Conservation (phyloP, 2,797 vertebrate genomes). For the Myiotriccus ornatus region DNA sequence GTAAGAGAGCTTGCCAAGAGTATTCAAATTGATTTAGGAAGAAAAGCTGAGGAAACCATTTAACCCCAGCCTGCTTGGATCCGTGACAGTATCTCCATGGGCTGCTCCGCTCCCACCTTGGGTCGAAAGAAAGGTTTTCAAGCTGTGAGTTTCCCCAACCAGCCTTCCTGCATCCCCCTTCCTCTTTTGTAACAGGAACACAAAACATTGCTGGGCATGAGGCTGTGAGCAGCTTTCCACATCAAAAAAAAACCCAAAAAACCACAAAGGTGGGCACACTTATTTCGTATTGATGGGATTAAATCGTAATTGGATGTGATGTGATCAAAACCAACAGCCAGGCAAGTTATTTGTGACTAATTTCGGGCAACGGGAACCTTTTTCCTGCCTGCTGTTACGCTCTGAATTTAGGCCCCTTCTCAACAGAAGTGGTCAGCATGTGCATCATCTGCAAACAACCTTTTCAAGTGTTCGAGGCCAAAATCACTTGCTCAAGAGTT, state of each 20-base stretch:
- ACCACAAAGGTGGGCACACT: not conserved
- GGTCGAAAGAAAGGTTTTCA: not conserved
- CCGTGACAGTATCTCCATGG: constrained; percentile 14
- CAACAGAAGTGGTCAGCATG: not conserved
- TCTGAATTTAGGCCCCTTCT: not conserved
- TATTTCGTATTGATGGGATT: not conserved
- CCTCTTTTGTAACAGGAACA: not conserved
- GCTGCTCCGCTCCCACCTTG: constrained; percentile 31
- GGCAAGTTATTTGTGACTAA: not conserved
- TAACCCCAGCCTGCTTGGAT: constrained; percentile 64
- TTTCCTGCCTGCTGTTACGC: not conserved
- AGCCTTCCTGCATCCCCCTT: not conserved
- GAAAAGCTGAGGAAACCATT: constrained; percentile 65
- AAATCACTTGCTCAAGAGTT: not conserved
- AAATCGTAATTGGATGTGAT: not conserved
- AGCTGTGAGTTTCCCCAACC: not conserved
- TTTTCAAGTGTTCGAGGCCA: not conserved
- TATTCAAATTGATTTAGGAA: constrained; percentile 66
- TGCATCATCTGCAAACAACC: not conserved
- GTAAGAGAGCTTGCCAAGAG: constrained; percentile 61
- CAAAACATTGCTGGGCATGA: not conserved
- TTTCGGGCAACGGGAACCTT: not conserved
- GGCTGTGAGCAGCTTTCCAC: not conserved
- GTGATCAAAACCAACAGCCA: not conserved
- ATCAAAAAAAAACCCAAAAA: not conserved